Evolutionary conservation across 2,797 vertebrate genomes (phyloP), one percentile per base, ranked within the genome.

Genomic region (Bovichtus diacanthus): DNA sequence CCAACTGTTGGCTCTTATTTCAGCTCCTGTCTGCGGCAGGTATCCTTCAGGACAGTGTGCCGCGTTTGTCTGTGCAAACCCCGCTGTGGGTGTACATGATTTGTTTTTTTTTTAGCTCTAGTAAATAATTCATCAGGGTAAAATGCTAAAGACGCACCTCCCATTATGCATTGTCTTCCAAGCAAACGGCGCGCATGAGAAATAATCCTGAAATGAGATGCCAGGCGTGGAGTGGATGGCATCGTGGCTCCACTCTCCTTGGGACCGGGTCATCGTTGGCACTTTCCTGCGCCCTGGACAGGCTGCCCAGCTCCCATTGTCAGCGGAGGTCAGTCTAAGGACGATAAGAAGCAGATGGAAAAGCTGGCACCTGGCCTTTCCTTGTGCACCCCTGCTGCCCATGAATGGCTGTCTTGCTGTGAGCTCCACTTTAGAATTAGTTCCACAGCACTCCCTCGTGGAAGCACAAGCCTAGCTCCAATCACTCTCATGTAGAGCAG

Each of bases 291-390:
- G 71, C 83, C 90, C 87, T 78, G 86, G 85, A 90, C 88, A 82
- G 88, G 61, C 91, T 89, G 90, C 88, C 84, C 89, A 23, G 75
- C 86, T 93, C 80, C 88, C 84, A 91, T 93, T 94, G 93, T 94
- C 90, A 88, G 81, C 63, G 73, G 82, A 92, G 92, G 93, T 94
- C 93, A 94, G 92, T 90, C 90, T 86, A 82, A 86, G 91, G 90
- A 93, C 76, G 93, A 95, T 95, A 93, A 95, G 93, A 90, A 95
- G 90, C 95, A 95, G 94, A 94, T 94, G 92, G 91, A 92, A 89
- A 90, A 38, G 77, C 88, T 95, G 94, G 94, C 92, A 93, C 89
- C 82, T 86, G 90, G 83, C 92, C 87, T 88, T 61, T 84, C 82
- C 81, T 71, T 66, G 76, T 78, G 89, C 82, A 84, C 88, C 90